Evolutionary conservation across 1,140 invertebrate species (phyloP), one percentile per base, ranked within the genome.

Genomic region (Aphelenchoides avenae): DNA sequence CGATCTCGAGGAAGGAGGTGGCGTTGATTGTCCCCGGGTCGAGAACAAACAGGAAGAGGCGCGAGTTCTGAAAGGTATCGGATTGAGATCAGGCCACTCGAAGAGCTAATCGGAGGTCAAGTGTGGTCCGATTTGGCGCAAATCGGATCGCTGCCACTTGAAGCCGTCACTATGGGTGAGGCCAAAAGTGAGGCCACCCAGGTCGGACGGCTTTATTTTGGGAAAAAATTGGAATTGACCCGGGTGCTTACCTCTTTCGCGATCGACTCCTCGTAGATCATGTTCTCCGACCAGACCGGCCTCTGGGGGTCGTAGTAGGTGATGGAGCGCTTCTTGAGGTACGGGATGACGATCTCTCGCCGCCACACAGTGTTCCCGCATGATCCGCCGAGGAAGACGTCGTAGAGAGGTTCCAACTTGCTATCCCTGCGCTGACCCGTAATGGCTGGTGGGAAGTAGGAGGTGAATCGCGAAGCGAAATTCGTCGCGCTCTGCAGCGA

Each of bases 21-120:
- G 72, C 72, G 46, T 75, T 75, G 18, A 75, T 76, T 5, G 73
- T 76, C 2, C 75, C 71, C 7, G 71, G 71, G 39, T 73, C 71
- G 15, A 73, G 71, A 13, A 75, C 72, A 43, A 75, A 75, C 5
- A 75, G 55, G 46, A 77, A 75, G 13, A 75, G 54, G 13, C 58
- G 63, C 20, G 72, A 75, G 39, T 73, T 72, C 71, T 71, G 51
- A 37, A 71, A 61, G 20, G 18, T 47, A 15, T 30, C 44, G 49
- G n/a, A n/a, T n/a, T 11, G 39, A 13, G 15, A 44, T 11, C 13
- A 9, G 13, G 13, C 42, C 9, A 47, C 50, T 50, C 11, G 24
- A 9, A 44, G 11, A 44, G 42, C 11, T 44, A 13, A n/a, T n/a
- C n/a, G n/a, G n/a, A n/a, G n/a, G n/a, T n/a, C n/a, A n/a, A n/a